Evolutionary conservation across 2,113 vertebrate genomes (phyloP).

Genomic region (Columba janthina): DNA sequence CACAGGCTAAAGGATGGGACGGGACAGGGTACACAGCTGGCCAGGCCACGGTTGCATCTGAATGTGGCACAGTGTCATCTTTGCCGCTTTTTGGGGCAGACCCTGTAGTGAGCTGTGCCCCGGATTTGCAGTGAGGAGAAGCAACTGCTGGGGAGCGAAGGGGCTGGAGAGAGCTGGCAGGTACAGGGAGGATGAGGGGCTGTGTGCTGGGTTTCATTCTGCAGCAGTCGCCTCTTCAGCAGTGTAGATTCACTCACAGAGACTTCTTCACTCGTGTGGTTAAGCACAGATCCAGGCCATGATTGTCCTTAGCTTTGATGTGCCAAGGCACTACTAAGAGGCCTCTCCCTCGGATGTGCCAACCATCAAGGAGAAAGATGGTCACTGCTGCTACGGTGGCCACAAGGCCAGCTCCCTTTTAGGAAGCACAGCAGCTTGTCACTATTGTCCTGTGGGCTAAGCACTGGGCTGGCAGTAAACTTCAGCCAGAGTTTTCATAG

Average conservation of each 20-base stretch:
- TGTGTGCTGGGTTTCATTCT: neutral
- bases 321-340: neutral
- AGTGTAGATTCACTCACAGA: neutral
- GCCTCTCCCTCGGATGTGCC: neutral
- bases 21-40: neutral
- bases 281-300: neutral
- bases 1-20: neutral
- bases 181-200: neutral
- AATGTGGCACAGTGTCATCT: fast-evolving
- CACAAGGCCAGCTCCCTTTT: neutral
- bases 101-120: neutral
- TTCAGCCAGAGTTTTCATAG: neutral
- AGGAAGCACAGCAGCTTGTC: neutral
- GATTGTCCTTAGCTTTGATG: neutral
- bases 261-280: neutral
- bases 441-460: neutral
- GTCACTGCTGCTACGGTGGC: neutral
- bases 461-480: neutral
- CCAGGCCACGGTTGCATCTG: neutral
- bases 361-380: neutral
- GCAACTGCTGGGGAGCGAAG: neutral
- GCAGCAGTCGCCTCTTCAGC: neutral
- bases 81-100: neutral
- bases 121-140: neutral
- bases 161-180: fast-evolving